Evolutionary conservation across 30 jellyfish, hydroid and myxozoan genomes (phyloP).

Genomic region (Mastigias papua): DNA sequence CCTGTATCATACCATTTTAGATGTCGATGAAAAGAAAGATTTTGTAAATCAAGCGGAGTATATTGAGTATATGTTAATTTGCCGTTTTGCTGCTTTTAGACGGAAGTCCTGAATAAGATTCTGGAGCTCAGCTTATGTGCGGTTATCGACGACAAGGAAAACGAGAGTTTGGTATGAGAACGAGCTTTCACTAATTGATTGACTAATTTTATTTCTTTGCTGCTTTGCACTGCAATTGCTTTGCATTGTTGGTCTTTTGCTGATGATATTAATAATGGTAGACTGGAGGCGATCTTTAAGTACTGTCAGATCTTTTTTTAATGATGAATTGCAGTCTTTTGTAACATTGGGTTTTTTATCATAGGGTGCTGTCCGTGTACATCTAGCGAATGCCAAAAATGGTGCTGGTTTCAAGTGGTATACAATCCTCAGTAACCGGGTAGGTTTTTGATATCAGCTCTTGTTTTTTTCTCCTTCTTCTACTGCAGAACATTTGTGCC

Average conservation of each 20-base stretch:
- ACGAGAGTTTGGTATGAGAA: slow-evolving; percentile 61
- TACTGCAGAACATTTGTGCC: background rate
- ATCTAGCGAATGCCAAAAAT: slow-evolving; percentile 65
- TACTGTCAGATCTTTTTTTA: too few species aligned
- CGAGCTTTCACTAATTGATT: too few species aligned
- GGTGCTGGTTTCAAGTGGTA: slow-evolving; percentile 91
- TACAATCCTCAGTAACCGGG: slow-evolving; percentile 82
- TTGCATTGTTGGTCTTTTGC: background rate
- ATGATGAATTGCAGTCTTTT: background rate
- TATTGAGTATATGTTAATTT: background rate
- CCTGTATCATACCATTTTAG: too few species aligned
- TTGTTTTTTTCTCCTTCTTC: background rate
- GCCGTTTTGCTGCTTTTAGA: slow-evolving; percentile 3
- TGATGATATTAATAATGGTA: too few species aligned
- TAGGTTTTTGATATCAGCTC: slow-evolving; percentile 42
- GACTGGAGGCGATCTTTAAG: too few species aligned
- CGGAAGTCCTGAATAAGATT: slow-evolving; percentile 65
- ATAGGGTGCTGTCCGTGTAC: slow-evolving; percentile 72
- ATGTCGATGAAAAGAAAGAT: too few species aligned
- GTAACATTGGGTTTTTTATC: background rate
- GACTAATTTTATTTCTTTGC: too few species aligned
- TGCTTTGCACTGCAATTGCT: background rate
- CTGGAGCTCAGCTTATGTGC: slow-evolving; percentile 62
- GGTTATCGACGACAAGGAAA: slow-evolving; percentile 35
- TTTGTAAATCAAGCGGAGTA: too few species aligned